These are phyloP conservation scores for Poecilia wingei DNA, from an alignment of 2,797 vertebrate genomes.

Conservation along the genomic window DNA sequence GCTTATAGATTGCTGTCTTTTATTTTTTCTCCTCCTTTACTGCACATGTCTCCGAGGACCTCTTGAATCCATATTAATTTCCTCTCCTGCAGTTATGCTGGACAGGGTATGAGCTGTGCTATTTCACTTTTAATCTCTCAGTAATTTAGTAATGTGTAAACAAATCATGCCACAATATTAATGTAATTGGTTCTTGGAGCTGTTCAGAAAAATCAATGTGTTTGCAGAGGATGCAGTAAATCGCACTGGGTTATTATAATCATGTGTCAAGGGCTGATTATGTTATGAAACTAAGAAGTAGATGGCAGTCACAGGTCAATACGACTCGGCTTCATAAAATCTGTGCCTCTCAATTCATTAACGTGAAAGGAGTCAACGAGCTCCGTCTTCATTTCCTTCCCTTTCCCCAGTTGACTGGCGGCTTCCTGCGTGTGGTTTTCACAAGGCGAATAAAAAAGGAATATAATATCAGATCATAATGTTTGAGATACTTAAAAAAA, in stretches of 20 bases:
- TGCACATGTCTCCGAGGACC: constrained; percentile 89
- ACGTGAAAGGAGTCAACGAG: constrained; percentile 52
- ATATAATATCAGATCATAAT: constrained; percentile 8
- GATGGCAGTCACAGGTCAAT: constrained; percentile 83
- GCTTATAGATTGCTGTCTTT: constrained; percentile 88
- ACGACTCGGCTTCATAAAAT: constrained; percentile 79
- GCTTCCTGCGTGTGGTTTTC: constrained; percentile 18
- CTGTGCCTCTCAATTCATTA: constrained; percentile 75
- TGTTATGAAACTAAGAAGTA: constrained; percentile 88
- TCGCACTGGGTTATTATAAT: constrained; percentile 90
- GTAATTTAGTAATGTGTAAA: constrained; percentile 99
- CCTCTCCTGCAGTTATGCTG: constrained; percentile 97
- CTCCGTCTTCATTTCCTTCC: constrained; percentile 27
- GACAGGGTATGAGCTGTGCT: constrained; percentile 93
- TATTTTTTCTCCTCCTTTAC: constrained; percentile 74
- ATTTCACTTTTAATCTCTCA: constrained; percentile 99
- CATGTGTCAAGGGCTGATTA: constrained; percentile 89
- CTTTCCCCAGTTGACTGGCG: constrained; percentile 2
- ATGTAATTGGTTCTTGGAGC: constrained; percentile 95
- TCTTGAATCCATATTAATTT: constrained; percentile 99
- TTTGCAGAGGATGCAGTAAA: constrained; percentile 91
- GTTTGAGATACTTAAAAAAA: background rate
- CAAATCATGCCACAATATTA: constrained; percentile 99
- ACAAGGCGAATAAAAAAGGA: background rate
- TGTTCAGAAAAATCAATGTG: constrained; percentile 95